phyloP scores from a whole-genome alignment of 2,888 invertebrate genomes.

The Dolichomitus sp. region DNA sequence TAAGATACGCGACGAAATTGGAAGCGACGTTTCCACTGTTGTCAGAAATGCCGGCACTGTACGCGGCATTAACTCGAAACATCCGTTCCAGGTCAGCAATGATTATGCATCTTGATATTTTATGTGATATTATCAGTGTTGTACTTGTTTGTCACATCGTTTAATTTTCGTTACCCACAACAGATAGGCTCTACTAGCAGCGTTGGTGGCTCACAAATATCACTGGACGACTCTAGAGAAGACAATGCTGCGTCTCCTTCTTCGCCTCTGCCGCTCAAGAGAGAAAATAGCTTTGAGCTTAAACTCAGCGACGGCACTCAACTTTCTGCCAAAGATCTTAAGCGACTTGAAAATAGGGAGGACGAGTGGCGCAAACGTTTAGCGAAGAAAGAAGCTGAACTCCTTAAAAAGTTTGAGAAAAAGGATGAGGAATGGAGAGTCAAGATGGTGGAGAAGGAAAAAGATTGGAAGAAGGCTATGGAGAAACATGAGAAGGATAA shows the following conservation, averaged over 20 bases:
- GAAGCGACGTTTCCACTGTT: conserved; percentile 90
- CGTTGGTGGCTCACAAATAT: conserved; percentile 84
- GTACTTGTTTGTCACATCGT: background rate
- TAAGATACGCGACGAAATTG: conserved; percentile 96
- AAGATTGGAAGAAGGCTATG: conserved; percentile 90
- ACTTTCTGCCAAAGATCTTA: conserved; percentile 81
- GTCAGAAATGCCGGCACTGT: conserved; percentile 82
- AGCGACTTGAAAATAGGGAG: conserved; percentile 81
- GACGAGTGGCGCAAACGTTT: conserved; percentile 84
- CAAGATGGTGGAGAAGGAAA: conserved; percentile 89
- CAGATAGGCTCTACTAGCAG: conserved; percentile 85
- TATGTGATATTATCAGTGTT: background rate
- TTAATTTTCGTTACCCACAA: background rate
- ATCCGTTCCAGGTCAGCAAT: conserved; percentile 81
- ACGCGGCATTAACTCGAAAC: conserved; percentile 81
- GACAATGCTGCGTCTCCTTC: conserved; percentile 78
- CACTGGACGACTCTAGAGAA: conserved; percentile 82
- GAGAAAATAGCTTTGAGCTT: conserved; percentile 85
- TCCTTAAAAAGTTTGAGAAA: conserved; percentile 86
- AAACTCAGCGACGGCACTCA: conserved; percentile 84
- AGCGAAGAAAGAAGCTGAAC: conserved; percentile 88
- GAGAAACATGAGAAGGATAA: conserved; percentile 88
- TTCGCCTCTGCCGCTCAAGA: conserved; percentile 74
- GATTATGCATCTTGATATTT: background rate
- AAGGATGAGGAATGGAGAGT: conserved; percentile 85